Percentiles rank a stretch among this genome's conserved stretches.
phyloP scores from a whole-genome alignment of 2,113 vertebrate species.

The Hiodon alosoides region DNA sequence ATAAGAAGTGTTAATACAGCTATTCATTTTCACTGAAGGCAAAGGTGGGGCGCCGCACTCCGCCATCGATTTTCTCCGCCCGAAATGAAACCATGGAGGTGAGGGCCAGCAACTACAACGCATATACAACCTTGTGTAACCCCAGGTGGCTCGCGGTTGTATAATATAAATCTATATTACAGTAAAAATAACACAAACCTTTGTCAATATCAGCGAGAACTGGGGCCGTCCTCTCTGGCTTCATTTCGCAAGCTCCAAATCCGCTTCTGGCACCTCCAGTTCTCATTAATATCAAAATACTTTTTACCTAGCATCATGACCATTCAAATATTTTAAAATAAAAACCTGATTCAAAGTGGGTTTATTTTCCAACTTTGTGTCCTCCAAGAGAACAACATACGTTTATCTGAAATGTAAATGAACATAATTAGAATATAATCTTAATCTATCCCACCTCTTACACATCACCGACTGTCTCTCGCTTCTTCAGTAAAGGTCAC shows the following conservation, averaged over 20 bases:
- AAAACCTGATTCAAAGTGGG: background rate
- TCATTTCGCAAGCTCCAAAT: conserved; percentile 1
- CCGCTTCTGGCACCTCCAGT: background rate
- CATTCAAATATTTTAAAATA: too few relatives aligned
- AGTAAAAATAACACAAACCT: conserved; percentile 24
- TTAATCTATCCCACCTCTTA: too few relatives aligned
- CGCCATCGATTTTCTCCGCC: conserved; percentile 35
- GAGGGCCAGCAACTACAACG: conserved; percentile 26
- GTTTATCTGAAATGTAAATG: too few relatives aligned
- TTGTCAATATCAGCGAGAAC: conserved; percentile 14
- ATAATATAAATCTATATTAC: conserved; percentile 30
- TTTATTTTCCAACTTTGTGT: background rate
- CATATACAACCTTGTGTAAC: conserved; percentile 21
- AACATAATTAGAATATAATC: too few relatives aligned
- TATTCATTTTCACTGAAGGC: conserved; percentile 52
- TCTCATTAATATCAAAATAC: background rate
- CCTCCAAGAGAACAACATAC: background rate
- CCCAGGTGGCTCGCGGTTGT: conserved; percentile 14
- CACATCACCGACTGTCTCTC: too few relatives aligned
- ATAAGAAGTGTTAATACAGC: conserved; percentile 54
- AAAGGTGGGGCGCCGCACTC: conserved; percentile 43
- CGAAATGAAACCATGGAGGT: conserved; percentile 35
- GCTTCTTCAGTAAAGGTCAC: too few relatives aligned
- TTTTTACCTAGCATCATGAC: background rate
- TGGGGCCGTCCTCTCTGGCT: background rate